A percentile compares a stretch with the other conserved stretches of the same genome.
phyloP scores from a whole-genome alignment of 92 coral and sea anemone species.

The Umimayanthus chanpuru region DNA sequence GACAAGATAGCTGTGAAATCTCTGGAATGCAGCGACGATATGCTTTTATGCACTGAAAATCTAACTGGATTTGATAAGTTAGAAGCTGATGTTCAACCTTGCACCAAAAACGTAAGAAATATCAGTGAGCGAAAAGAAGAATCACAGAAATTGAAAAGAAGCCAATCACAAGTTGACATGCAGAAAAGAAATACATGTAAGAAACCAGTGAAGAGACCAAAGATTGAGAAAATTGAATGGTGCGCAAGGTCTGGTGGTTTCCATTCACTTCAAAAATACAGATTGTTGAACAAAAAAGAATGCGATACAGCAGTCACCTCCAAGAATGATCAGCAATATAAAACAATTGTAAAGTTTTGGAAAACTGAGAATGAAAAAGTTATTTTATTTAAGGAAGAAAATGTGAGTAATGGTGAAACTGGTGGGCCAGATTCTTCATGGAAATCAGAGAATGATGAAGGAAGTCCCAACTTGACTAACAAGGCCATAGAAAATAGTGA shows the following conservation, averaged over 20 bases:
- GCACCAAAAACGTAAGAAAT: neutral
- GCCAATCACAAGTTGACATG: neutral
- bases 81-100: neutral
- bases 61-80: neutral
- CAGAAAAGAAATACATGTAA: conserved; percentile 14
- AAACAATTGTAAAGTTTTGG: neutral
- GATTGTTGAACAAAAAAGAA: conserved; percentile 43
- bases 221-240: conserved; percentile 66
- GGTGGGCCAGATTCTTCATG: neutral
- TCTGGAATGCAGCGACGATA: neutral
- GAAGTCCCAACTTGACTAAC: neutral
- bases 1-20: neutral
- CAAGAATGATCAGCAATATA: conserved; percentile 17
- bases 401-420: neutral
- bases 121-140: neutral
- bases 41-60: conserved; percentile 23
- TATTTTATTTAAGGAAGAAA: neutral
- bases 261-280: conserved; percentile 47
- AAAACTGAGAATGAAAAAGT: neutral
- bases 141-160: neutral
- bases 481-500: conserved; percentile 9
- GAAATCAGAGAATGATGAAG: neutral
- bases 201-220: conserved; percentile 37
- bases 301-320: conserved; percentile 21
- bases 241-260: conserved; percentile 77